Evolutionary conservation across 1,140 invertebrate species (phyloP).

Genomic region (Pseudobourletiella spinata): DNA sequence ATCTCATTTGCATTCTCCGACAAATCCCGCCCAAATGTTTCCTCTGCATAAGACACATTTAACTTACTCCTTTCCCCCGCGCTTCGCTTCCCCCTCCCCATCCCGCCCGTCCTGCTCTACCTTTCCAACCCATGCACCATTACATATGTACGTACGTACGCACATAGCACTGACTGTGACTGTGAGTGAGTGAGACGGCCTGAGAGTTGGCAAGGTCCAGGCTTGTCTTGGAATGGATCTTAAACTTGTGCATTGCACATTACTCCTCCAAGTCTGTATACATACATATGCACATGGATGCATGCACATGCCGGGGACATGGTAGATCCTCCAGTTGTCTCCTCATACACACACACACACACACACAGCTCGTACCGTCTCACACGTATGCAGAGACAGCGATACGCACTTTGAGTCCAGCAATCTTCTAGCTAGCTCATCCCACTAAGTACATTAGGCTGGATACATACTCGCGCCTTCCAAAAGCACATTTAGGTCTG

Average conservation of each 20-base stretch:
- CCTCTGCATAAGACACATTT: background rate
- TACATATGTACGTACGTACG: too few species aligned
- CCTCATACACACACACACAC: too few species aligned
- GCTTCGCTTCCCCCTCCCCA: background rate
- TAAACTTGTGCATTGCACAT: too few species aligned
- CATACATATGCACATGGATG: too few species aligned
- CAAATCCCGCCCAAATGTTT: slow-evolving; percentile 27
- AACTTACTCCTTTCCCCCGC: background rate
- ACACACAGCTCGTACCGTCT: background rate
- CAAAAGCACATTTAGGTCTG: too few species aligned
- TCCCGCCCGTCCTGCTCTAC: too few species aligned
- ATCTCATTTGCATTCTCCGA: slow-evolving; percentile 34
- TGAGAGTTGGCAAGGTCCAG: background rate
- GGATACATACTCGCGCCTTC: too few species aligned
- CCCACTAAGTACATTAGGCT: background rate
- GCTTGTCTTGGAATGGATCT: too few species aligned
- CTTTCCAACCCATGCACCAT: too few species aligned
- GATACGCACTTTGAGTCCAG: background rate
- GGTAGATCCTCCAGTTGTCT: too few species aligned
- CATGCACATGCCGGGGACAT: too few species aligned
- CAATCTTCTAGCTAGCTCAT: background rate
- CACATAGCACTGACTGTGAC: too few species aligned
- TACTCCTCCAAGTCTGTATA: background rate
- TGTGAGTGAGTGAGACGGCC: background rate
- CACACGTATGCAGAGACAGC: background rate